These are phyloP conservation scores for Rutpela maculata DNA, from an alignment of 2,888 invertebrate species.

Conservation along the genomic window DNA sequence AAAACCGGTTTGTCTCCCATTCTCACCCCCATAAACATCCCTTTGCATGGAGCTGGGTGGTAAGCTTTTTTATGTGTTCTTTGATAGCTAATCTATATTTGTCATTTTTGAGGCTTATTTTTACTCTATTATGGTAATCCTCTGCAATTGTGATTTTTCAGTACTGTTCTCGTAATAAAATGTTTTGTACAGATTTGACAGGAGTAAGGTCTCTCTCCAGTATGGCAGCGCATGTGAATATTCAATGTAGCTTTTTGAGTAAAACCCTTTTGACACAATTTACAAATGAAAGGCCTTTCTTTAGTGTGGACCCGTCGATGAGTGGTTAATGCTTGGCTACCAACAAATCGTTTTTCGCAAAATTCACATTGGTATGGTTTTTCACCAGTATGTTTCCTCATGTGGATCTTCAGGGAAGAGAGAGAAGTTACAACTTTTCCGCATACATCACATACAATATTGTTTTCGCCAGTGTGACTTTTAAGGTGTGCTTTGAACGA, in stretches of 20 bases:
- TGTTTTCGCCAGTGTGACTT: constrained; percentile 47
- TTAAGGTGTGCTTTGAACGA: constrained; percentile 54
- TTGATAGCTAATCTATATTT: no score
- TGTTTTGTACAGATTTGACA: constrained; percentile 66
- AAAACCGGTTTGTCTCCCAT: no score
- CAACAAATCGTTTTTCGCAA: constrained; percentile 69
- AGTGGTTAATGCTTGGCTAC: constrained; percentile 71
- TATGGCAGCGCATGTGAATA: constrained; percentile 72
- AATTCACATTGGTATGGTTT: constrained; percentile 63
- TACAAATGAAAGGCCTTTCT: constrained; percentile 76
- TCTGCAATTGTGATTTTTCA: constrained; percentile 63
- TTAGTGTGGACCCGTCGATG: constrained; percentile 59
- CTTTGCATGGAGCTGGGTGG: no score
- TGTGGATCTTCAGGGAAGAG: constrained; percentile 73
- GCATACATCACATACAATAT: constrained; percentile 69
- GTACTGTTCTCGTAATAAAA: constrained; percentile 52
- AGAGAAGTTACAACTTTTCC: constrained; percentile 68
- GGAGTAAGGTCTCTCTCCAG: constrained; percentile 66
- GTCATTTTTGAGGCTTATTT: no score
- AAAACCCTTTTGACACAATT: constrained; percentile 76
- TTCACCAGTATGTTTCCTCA: constrained; percentile 49
- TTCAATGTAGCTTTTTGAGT: constrained; percentile 76
- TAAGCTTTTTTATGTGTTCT: no score
- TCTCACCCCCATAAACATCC: no score
- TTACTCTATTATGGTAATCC: no score